phyloP scores from a whole-genome alignment of 2,113 vertebrate species.

The Anseranas semipalmata region DNA sequence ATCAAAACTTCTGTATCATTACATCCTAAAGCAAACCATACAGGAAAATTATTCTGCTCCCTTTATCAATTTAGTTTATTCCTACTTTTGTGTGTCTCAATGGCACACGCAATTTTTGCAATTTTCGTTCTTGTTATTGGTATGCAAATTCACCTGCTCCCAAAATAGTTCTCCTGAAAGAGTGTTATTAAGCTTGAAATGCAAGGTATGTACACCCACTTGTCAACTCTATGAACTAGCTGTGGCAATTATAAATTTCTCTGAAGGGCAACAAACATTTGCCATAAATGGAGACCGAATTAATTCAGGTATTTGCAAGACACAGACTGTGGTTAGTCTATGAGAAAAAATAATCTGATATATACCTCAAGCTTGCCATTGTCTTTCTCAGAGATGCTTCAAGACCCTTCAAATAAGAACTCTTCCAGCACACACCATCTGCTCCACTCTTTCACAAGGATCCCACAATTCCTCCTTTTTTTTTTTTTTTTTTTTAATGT shows the following conservation, averaged over 20 bases:
- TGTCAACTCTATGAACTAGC: conserved; percentile 10
- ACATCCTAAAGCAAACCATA: not conserved
- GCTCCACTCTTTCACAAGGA: not conserved
- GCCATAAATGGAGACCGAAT: conserved; percentile 9
- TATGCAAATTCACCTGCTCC: conserved; percentile 45
- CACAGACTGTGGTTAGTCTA: not conserved
- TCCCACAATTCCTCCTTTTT: not conserved
- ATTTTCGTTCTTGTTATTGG: conserved; percentile 28
- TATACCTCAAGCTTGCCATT: not conserved
- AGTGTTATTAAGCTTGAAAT: conserved; percentile 40
- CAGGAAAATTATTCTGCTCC: not conserved
- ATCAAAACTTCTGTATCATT: not conserved
- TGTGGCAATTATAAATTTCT: conserved; percentile 40
- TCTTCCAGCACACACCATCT: not conserved
- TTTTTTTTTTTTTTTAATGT: not conserved
- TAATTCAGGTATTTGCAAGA: conserved; percentile 22
- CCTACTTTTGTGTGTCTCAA: conserved; percentile 8
- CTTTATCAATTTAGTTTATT: not conserved
- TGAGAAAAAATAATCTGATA: not conserved
- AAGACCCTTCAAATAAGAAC: not conserved
- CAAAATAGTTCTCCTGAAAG: conserved; percentile 43
- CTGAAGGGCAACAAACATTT: conserved; percentile 32
- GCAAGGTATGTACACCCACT: not conserved
- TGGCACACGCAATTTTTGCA: not conserved
- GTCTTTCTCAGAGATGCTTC: not conserved